These are phyloP conservation scores for Pseudomyrmex concolor DNA, from an alignment of 1,140 invertebrate species.

Conservation along the genomic window DNA sequence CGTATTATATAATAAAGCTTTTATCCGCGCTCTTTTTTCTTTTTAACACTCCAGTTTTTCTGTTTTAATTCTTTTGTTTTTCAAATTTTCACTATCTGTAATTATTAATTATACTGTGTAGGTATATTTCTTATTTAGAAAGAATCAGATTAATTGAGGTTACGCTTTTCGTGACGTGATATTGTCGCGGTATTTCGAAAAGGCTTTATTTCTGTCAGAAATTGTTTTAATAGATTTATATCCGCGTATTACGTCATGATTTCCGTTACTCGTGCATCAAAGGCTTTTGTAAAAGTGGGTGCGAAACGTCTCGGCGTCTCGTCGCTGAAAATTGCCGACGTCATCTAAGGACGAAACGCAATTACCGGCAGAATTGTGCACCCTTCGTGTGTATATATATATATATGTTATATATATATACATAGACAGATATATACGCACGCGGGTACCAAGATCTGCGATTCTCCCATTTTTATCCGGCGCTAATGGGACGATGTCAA, in stretches of 20 bases:
- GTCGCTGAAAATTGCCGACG: conserved; percentile 58
- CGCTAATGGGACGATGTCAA: conserved; percentile 65
- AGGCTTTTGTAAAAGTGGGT: conserved; percentile 36
- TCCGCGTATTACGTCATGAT: conserved; percentile 41
- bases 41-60: no score
- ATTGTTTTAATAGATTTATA: conserved; percentile 35
- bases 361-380: conserved; percentile 65
- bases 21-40: neutral
- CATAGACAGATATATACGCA: neutral
- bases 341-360: conserved; percentile 65
- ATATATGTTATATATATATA: no score
- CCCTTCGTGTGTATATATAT: conserved; percentile 25
- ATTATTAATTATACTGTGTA: no score
- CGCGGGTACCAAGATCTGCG: conserved; percentile 61
- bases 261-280: conserved; percentile 34
- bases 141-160: neutral
- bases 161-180: neutral
- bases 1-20: neutral
- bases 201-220: neutral
- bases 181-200: neutral
- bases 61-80: no score
- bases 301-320: conserved; percentile 1
- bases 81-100: no score
- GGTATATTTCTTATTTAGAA: no score
- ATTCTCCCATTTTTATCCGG: conserved; percentile 67